Conservation (phyloP, 2,797 vertebrate genomes). For the Sibirionetta formosa region DNA sequence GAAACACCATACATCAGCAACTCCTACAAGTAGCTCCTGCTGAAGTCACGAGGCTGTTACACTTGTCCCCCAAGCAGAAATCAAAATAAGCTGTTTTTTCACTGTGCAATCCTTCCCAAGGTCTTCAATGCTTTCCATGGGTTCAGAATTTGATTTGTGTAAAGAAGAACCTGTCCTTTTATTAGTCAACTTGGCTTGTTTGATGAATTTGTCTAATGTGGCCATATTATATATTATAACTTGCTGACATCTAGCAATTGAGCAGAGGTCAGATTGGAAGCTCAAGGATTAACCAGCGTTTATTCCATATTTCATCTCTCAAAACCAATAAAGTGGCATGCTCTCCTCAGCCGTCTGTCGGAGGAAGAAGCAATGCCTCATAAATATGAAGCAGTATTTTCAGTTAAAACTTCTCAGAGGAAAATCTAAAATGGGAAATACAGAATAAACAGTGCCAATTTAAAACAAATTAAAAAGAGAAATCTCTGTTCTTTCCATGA, state of each 20-base stretch:
- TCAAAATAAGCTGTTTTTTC: neutral
- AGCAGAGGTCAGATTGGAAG: conserved; percentile 35
- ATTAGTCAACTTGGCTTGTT: neutral
- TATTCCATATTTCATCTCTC: conserved; percentile 64
- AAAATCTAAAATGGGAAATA: neutral
- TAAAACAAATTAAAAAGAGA: neutral
- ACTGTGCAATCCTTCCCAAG: conserved; percentile 24
- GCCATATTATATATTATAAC: conserved; percentile 38
- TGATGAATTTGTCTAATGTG: conserved; percentile 48
- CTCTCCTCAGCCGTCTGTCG: neutral
- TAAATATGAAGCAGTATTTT: neutral
- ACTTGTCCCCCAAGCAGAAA: neutral
- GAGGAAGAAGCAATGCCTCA: neutral
- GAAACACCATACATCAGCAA: too few relatives aligned
- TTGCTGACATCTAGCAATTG: neutral
- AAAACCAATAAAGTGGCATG: neutral
- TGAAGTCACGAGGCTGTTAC: neutral
- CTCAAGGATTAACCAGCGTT: conserved; percentile 60
- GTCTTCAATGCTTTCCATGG: neutral
- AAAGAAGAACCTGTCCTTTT: conserved; percentile 37
- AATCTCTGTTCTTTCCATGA: neutral
- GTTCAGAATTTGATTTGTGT: conserved; percentile 62
- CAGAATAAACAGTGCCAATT: neutral
- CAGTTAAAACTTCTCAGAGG: neutral
- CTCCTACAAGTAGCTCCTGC: neutral